Evolutionary conservation across 2,797 vertebrate species (phyloP).

Genomic region (Gymnoscopelus braueri): DNA sequence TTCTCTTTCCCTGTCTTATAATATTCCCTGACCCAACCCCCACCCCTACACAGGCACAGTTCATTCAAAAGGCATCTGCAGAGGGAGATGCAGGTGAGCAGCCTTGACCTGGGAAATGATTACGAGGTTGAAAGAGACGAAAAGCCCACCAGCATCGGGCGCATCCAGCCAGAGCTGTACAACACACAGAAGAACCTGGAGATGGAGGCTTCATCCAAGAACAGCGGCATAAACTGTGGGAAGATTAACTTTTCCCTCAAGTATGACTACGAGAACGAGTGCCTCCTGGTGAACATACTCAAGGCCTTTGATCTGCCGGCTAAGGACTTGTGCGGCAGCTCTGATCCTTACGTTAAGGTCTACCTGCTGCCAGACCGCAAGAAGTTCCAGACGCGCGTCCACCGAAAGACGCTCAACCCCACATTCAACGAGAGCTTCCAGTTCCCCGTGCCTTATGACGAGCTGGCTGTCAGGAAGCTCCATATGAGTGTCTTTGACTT

Average conservation of each 20-base stretch:
- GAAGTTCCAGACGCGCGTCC: conserved; percentile 97
- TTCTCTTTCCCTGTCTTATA: conserved; percentile 1
- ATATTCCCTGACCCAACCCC: not conserved
- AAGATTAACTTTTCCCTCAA: conserved; percentile 96
- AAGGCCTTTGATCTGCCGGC: conserved; percentile 94
- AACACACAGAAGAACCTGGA: conserved; percentile 92
- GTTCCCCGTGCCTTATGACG: conserved; percentile 95
- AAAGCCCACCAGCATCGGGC: conserved; percentile 93
- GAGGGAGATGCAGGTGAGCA: conserved; percentile 95
- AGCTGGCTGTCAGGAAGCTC: conserved; percentile 90
- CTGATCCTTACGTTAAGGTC: conserved; percentile 97
- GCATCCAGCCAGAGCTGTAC: conserved; percentile 97
- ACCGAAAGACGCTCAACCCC: conserved; percentile 97
- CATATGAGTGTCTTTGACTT: conserved; percentile 98
- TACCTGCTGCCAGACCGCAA: conserved; percentile 98
- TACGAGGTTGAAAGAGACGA: conserved; percentile 82
- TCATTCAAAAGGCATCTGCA: conserved; percentile 97
- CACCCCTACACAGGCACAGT: conserved; percentile 85
- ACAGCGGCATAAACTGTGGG: conserved; percentile 90
- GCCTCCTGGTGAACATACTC: conserved; percentile 90
- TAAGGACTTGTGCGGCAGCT: conserved; percentile 97
- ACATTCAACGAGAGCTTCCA: conserved; percentile 95
- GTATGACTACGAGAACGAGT: conserved; percentile 95
- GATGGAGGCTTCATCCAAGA: conserved; percentile 87
- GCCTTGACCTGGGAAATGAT: conserved; percentile 91